phyloP scores from a whole-genome alignment of 92 coral and sea anemone species.

The Zoanthus gigantus region DNA sequence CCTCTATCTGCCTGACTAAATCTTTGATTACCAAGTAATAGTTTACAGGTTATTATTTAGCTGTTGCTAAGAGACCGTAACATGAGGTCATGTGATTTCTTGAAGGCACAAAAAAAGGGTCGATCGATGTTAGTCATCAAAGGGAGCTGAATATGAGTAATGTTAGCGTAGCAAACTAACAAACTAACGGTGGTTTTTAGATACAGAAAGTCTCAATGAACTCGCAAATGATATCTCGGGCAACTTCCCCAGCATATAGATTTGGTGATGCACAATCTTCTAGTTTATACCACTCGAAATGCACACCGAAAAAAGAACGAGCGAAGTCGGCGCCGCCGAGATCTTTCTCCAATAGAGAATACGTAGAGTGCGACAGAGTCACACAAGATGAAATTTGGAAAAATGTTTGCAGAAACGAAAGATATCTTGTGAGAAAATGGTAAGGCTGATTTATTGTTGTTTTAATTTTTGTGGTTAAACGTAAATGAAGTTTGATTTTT shows the following conservation, averaged over 20 bases:
- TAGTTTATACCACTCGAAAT: constrained; percentile 92
- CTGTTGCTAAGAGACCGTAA: constrained; percentile 69
- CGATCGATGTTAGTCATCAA: neutral
- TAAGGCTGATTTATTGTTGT: constrained; percentile 44
- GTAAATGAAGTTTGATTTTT: neutral
- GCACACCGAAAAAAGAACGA: constrained; percentile 81
- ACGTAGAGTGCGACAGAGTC: constrained; percentile 80
- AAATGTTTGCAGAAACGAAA: constrained; percentile 86
- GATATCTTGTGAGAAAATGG: constrained; percentile 82
- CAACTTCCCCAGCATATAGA: constrained; percentile 88
- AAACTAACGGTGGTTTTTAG: neutral
- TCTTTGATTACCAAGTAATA: too few species aligned
- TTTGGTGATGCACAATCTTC: constrained; percentile 75
- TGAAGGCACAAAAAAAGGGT: neutral
- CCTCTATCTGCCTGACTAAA: too few species aligned
- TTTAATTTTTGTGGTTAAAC: neutral
- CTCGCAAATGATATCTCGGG: constrained; percentile 55
- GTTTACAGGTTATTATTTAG: constrained; percentile 11
- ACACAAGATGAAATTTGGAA: constrained; percentile 95
- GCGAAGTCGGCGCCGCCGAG: constrained; percentile 85
- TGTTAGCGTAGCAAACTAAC: neutral
- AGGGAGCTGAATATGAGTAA: neutral
- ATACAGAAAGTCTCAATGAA: neutral
- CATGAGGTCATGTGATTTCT: constrained; percentile 68
- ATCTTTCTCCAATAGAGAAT: constrained; percentile 84